Evolutionary conservation across 2,888 invertebrate genomes (phyloP).

Genomic region (Eueremaeus valkanovi): DNA sequence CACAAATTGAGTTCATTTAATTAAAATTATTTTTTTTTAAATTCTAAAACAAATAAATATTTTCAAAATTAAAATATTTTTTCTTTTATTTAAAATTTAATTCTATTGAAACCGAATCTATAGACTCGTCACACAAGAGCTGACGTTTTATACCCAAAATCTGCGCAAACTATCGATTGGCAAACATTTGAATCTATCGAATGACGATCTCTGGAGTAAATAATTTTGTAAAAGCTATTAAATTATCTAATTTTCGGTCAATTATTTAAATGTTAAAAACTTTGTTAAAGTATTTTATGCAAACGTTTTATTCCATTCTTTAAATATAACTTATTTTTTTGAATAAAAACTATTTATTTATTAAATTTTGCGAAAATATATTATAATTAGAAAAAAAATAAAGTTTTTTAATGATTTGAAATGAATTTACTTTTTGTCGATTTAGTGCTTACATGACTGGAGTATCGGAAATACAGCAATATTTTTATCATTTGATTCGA

Average conservation of each 20-base stretch:
- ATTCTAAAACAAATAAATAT: too few relatives aligned
- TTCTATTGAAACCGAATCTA: constrained; percentile 33
- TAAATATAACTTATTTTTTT: not conserved
- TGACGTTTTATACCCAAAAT: constrained; percentile 84
- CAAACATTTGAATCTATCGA: constrained; percentile 44
- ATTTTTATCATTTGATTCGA: too few relatives aligned
- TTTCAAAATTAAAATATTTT: too few relatives aligned
- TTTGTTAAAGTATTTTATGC: not conserved
- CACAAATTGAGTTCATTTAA: too few relatives aligned
- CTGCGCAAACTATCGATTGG: constrained; percentile 57
- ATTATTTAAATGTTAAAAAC: not conserved
- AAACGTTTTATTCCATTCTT: not conserved
- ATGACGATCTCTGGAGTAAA: constrained; percentile 46
- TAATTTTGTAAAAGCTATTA: too few relatives aligned
- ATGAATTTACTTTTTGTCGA: too few relatives aligned
- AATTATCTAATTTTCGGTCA: not conserved
- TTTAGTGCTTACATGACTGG: too few relatives aligned
- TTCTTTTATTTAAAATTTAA: not conserved
- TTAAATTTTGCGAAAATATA: not conserved
- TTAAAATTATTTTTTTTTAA: too few relatives aligned
- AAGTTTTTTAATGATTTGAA: too few relatives aligned
- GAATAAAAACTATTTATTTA: not conserved
- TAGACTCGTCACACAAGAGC: constrained; percentile 78
- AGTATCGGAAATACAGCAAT: too few relatives aligned
- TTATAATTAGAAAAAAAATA: too few relatives aligned